Base-by-base conservation (phyloP, 2,113 vertebrate species). In the Hypanus sabinus region DNA sequence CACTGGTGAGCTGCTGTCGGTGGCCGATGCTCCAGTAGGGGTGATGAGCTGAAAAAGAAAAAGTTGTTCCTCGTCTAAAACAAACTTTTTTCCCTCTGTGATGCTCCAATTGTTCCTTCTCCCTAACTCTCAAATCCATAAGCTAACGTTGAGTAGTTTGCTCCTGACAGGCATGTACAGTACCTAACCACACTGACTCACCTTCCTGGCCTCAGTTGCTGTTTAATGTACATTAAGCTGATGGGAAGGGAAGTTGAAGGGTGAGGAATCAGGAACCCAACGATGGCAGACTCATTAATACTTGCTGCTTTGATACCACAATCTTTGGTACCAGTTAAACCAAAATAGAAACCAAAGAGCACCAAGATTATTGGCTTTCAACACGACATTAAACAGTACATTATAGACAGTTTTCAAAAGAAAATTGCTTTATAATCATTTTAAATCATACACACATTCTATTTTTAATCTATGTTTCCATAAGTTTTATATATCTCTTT, bases 401-500 rank as follows among this genome's bases (percentile, higher is more conserved):
- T 76, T 76, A 8, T 76, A 7, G 30, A 27, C 75, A 76, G 7
- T 76, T 10, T 60, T 85, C 81, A 85, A 12, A n/a, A 1, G 2
- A 62, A n/a, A 62, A 87, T 27, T 62, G 12, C 62, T 11, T 62
- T 62, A 6, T 12, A 87, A 11, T 12, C 27, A 87, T 18, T 62
- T 87, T 62, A 87, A 87, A 62, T 60, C 83, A 60, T 14, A 87
- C 9, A n/a, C 83, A 87, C 57, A 30, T 62, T 87, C 57, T 57
- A 55, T 27, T 27, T 60, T 62, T 62, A 5, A 87, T 60, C 57
- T 62, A n/a, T 5, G 27, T 87, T 22, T 92, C 36, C 2, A 20
- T 92, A 71, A 92, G 90, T 46, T 92, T 92, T 92, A 92, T 92
- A 92, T 71, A 92, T 71, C 90, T 92, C 90, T 92, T 92, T 92